Evolutionary conservation across 2,113 vertebrate species (phyloP).

Genomic region (Capreolus pygargus): DNA sequence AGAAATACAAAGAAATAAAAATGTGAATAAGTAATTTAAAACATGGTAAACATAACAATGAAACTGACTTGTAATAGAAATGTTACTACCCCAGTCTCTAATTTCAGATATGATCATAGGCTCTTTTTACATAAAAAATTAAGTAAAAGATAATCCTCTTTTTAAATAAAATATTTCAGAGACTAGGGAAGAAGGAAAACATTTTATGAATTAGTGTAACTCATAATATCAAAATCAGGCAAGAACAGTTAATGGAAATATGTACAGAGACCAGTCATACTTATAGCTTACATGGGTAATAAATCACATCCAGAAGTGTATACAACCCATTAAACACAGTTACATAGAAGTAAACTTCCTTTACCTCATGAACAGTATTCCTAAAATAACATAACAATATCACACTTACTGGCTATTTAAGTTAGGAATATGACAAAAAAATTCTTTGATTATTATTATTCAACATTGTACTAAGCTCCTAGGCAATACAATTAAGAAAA

Average conservation of each 20-base stretch:
- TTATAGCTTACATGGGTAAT: background rate
- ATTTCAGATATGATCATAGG: background rate
- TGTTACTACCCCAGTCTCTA: background rate
- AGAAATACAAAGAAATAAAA: background rate
- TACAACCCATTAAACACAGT: background rate
- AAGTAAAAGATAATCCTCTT: background rate
- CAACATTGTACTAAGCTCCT: background rate
- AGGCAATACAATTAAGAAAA: background rate
- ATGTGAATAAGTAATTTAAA: background rate
- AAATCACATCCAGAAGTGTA: background rate
- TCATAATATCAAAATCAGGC: background rate
- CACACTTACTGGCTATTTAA: background rate
- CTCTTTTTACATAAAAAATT: background rate
- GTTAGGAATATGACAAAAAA: background rate
- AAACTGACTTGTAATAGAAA: background rate
- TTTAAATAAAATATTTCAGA: background rate
- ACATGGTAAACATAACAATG: background rate
- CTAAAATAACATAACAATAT: background rate
- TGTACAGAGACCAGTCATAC: background rate
- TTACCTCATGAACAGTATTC: background rate
- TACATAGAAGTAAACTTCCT: background rate
- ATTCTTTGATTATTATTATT: background rate
- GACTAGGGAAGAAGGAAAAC: background rate
- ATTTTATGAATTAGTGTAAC: background rate
- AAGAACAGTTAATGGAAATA: background rate